Conservation (phyloP, 2,113 vertebrate species). For the Psittacula cyanocephala region DNA sequence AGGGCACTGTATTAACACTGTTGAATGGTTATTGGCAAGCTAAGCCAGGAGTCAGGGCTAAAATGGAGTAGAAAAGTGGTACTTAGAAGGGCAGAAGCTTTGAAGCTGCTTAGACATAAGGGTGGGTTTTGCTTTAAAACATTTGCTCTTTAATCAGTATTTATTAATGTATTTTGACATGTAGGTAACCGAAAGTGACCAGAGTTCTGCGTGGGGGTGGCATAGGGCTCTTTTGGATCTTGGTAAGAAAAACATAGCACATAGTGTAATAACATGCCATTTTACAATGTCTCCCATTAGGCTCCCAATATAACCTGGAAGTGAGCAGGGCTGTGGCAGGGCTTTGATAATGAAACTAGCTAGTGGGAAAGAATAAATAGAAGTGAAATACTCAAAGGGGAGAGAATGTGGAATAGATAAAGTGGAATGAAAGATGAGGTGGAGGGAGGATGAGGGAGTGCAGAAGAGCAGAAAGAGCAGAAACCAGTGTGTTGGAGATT, state of each 20-base stretch:
- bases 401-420: not conserved
- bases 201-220: not conserved
- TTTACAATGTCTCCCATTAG: not conserved
- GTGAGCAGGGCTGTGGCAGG: not conserved
- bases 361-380: not conserved
- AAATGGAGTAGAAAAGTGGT: not conserved
- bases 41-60: not conserved
- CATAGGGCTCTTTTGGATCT: not conserved
- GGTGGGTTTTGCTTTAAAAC: not conserved
- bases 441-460: not conserved
- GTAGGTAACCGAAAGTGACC: not conserved
- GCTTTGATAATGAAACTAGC: not conserved
- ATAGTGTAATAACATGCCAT: not conserved
- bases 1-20: not conserved
- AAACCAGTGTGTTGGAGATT: not conserved
- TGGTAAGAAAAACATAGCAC: not conserved
- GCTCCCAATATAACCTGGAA: not conserved
- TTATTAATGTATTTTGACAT: not conserved
- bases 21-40: not conserved
- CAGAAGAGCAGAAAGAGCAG: not conserved
- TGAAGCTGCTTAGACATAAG: not conserved
- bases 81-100: accelerated
- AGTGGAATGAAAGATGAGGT: not conserved
- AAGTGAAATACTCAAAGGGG: not conserved
- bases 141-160: not conserved